Evolutionary conservation across 2,888 invertebrate genomes (phyloP), one percentile per base, ranked within the genome.

Genomic region (Phoenoteleia sp.): DNA sequence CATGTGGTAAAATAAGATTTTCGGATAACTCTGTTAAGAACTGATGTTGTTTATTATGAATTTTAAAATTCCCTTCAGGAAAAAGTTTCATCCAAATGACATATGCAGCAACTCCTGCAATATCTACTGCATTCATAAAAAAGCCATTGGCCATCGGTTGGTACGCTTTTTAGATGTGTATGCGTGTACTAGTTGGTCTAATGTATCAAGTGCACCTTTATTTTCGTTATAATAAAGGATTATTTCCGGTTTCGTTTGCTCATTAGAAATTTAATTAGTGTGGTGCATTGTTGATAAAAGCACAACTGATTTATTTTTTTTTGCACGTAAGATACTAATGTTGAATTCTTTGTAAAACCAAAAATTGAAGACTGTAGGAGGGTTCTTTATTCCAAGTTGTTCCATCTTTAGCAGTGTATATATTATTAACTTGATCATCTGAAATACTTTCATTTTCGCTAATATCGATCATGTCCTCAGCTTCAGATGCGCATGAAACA

Each of bases 31-130:
- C 75, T 9, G 39, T 54, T 5, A 52, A 52, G 9, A 75, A 75
- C n/a, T n/a, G n/a, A 52, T 45, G 13, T 17, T 58, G 66, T 23
- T 58, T 66, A 25, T 76, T 76, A n/a, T 76, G 3, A 36, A 54
- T 39, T 64, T 45, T 54, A n/a, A 27, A 27, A 15, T 67, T 67
- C 76, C 62, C 62, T 4, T 74, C 62, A 3, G 62, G 62, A 64
- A 36, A 74, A 17, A 17, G 21, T 64, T 52, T 64, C 11, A 27
- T 62, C 75, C 64, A 75, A 21, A 66, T 47, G 19, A 47, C 27
- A 23, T 76, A 76, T n/a, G 66, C 45, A 11, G 76, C 66, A 45
- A 76, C 5, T 7, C 76, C 67, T n/a, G 19, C 36, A 36, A 76
- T 19, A 45, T 76, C 67, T 60, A 60, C 3, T 17, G 60, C 33